Base-by-base conservation (phyloP, 2,888 invertebrate species). In the Chaetogeoica ovagalla region DNA sequence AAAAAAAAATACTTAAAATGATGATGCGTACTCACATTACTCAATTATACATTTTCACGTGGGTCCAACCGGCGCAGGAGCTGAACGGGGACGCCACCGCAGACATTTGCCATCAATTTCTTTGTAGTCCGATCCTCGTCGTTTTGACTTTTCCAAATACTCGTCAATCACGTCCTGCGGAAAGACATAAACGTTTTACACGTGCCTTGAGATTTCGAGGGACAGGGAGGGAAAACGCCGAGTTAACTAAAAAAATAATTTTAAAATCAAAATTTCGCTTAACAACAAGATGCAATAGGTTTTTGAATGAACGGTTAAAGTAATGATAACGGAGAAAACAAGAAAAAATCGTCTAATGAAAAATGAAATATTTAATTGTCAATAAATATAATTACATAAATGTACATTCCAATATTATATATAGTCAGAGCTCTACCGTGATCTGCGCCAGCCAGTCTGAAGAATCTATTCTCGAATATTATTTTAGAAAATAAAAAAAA, bases 141-240 rank as follows among this genome's bases (percentile, higher is more conserved):
- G 89, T 85, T 92, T 91, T 83, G 93, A 92, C 77, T 95, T 91
- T 77, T 96, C 94, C 81, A 93, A 91, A 86, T 94, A 96, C 85
- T 97, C 97, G 85, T 97, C 97, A 84, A 97, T 90, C 82, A 97
- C 93, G 87, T 97, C 97, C 93, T 96, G 88, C 43, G 30, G 77
- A 66, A 43, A 81, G 30, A 65, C 43, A 57, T 43, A 55, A 57
- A 65, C 9, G 21, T 74, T 55, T 39, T n/a, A 57, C 0, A 30
- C 6, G 19, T 63, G 57, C 8, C n/a, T n/a, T 19, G 8, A 4
- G 21, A 59, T 59, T 21, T 21, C 11, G 21, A 59, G 11, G 0
- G 9, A 57, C n/a, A 9, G n/a, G 4, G 59, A 8, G 9, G 3
- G 15, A 11, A 3, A 13, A 7, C 13, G 3, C 13, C 48, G 48